These are phyloP conservation scores for Frankliniella fusca DNA, from an alignment of 2,888 invertebrate species.

Conservation along the genomic window DNA sequence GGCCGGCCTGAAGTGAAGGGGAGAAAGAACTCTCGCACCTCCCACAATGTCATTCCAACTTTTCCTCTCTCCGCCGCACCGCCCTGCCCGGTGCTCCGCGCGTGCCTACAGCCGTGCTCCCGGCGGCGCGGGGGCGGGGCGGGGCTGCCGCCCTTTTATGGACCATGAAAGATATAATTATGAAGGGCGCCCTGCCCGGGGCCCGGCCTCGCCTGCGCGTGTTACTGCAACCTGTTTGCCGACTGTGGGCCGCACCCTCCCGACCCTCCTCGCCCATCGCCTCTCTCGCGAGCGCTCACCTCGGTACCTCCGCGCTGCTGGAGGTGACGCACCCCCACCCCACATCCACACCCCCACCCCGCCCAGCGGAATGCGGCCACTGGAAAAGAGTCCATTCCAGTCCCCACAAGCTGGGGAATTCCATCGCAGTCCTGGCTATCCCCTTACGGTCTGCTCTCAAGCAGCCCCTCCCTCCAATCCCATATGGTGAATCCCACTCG, in stretches of 20 bases:
- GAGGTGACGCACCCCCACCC: too few species aligned
- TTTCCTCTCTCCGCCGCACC: too few species aligned
- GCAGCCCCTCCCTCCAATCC: background rate
- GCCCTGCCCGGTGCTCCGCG: too few species aligned
- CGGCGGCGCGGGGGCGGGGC: background rate
- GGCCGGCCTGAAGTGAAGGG: too few species aligned
- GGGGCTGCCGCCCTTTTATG: background rate
- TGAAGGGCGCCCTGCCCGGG: background rate
- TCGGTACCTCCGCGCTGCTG: too few species aligned
- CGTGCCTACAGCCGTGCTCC: too few species aligned
- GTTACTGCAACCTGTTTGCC: background rate
- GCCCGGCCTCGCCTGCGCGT: background rate
- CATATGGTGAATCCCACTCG: too few species aligned
- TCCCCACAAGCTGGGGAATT: background rate
- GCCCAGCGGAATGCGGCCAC: background rate
- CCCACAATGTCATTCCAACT: too few species aligned
- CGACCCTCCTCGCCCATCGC: too few species aligned
- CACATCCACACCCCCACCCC: background rate
- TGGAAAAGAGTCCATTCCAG: background rate
- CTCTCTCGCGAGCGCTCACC: too few species aligned
- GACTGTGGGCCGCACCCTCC: background rate
- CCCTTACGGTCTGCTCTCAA: background rate
- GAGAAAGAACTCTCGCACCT: too few species aligned
- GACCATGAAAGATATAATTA: conserved; percentile 26
- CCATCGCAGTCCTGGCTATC: background rate